These are phyloP conservation scores for Xestoiulus laeticollis DNA, from an alignment of 2,888 invertebrate genomes.

Conservation along the genomic window DNA sequence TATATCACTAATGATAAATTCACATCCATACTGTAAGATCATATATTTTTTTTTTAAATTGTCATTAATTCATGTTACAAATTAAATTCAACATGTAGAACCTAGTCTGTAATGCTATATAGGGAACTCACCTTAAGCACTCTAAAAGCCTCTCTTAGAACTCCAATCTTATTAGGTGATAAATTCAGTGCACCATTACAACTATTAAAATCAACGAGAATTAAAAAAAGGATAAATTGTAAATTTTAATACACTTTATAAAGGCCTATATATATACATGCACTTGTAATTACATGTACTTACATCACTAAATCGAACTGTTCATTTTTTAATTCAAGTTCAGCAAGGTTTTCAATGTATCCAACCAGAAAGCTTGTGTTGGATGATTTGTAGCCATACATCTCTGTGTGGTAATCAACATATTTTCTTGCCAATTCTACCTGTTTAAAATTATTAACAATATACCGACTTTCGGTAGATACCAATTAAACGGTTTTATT, in stretches of 20 bases:
- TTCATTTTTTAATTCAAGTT: background rate
- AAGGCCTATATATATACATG: too few species aligned
- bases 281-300: too few species aligned
- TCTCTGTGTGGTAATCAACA: constrained; percentile 30
- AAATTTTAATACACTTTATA: too few species aligned
- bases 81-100: background rate
- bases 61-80: too few species aligned
- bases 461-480: too few species aligned
- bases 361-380: background rate
- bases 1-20: constrained; percentile 30
- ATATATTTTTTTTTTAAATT: background rate
- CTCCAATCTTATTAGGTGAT: constrained; percentile 15
- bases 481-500: too few species aligned
- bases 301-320: constrained; percentile 30
- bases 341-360: background rate
- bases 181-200: constrained; percentile 18
- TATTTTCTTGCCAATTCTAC: background rate
- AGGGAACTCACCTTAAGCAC: background rate
- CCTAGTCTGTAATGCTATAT: too few species aligned
- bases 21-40: background rate
- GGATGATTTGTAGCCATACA: background rate
- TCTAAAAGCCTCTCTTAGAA: background rate
- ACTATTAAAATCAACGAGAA: background rate
- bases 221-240: too few species aligned
- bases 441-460: too few species aligned